Evolutionary conservation across 2,797 vertebrate genomes (phyloP).

Genomic region (Esox lucius): DNA sequence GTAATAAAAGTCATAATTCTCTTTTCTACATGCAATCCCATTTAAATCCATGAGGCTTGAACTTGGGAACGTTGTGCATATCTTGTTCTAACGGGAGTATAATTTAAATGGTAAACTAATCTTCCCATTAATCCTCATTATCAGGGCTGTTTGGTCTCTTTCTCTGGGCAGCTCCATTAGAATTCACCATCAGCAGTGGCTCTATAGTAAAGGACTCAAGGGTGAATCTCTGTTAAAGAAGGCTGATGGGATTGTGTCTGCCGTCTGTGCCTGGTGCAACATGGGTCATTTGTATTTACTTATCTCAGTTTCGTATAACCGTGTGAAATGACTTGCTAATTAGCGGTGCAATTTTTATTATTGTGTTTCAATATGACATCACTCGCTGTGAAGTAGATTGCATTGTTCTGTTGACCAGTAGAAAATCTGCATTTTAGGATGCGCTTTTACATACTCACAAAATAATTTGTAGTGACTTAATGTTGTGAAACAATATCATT

Average conservation of each 20-base stretch:
- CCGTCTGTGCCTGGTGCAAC: background rate
- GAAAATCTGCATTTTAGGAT: too few species aligned
- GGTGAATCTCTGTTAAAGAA: background rate
- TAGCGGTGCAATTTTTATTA: too few species aligned
- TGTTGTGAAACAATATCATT: too few species aligned
- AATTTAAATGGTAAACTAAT: constrained; percentile 47
- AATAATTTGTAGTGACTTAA: too few species aligned
- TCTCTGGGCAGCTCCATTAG: constrained; percentile 8
- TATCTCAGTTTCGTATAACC: too few species aligned
- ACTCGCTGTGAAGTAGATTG: too few species aligned
- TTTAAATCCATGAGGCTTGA: constrained; percentile 52
- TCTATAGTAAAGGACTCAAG: background rate
- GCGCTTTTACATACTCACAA: too few species aligned
- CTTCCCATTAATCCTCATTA: constrained; percentile 45
- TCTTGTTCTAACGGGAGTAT: constrained; percentile 40
- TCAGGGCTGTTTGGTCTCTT: constrained; percentile 4
- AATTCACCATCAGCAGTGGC: background rate
- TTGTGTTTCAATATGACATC: too few species aligned
- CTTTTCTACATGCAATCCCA: constrained; percentile 59
- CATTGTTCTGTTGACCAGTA: too few species aligned
- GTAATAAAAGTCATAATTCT: constrained; percentile 59
- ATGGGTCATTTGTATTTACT: background rate
- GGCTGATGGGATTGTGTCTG: constrained; percentile 23
- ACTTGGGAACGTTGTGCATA: constrained; percentile 37
- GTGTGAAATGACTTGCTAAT: too few species aligned